Evolutionary conservation across 2,113 vertebrate species (phyloP).

Genomic region (Nothoprocta perdicaria): DNA sequence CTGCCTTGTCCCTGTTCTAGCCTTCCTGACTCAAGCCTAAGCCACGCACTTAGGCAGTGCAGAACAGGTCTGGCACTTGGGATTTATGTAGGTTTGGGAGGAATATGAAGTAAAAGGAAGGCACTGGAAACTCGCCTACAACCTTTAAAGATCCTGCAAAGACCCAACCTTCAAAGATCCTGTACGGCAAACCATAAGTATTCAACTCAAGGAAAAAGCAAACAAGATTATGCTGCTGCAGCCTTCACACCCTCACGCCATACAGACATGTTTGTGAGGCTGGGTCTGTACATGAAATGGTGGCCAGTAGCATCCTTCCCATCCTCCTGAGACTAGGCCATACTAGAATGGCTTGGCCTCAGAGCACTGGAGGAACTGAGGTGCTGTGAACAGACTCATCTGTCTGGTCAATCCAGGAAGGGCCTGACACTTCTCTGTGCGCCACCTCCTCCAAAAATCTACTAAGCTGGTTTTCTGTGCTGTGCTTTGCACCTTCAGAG

Average conservation of each 20-base stretch:
- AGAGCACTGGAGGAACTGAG: rapidly evolving
- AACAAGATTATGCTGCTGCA: not conserved
- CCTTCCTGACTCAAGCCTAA: not conserved
- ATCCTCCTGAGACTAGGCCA: not conserved
- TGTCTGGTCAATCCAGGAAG: not conserved
- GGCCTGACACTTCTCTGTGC: not conserved
- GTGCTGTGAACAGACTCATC: not conserved
- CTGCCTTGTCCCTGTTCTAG: not conserved
- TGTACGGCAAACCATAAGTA: not conserved
- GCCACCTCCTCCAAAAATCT: not conserved
- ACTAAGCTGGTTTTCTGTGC: rapidly evolving
- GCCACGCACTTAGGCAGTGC: not conserved
- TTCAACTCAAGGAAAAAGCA: not conserved
- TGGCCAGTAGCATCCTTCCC: not conserved
- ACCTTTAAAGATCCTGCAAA: not conserved
- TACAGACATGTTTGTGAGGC: not conserved
- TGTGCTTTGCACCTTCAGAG: not conserved
- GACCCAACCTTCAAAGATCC: not conserved
- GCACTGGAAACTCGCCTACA: not conserved
- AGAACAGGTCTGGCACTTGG: not conserved
- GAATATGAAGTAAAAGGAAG: not conserved
- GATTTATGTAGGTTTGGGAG: not conserved
- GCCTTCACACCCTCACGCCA: not conserved
- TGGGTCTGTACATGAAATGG: no score
- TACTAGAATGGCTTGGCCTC: not conserved